Evolutionary conservation across 1,140 invertebrate genomes (phyloP).

Genomic region (Hyposmocoma kahamanoa): DNA sequence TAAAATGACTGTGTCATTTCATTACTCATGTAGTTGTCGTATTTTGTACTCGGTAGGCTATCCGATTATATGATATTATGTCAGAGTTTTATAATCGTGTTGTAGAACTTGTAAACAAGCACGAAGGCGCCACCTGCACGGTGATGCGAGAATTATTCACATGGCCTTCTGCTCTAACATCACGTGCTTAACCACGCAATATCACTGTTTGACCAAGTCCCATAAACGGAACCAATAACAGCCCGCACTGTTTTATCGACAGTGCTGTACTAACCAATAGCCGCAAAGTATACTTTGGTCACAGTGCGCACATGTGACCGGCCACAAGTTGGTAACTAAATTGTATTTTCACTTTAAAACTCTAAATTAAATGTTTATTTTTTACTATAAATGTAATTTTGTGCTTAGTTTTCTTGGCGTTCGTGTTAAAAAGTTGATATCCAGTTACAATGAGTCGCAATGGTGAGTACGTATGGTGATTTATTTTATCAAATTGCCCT

Average conservation of each 20-base stretch:
- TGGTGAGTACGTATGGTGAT: slow-evolving; percentile 35
- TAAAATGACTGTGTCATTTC: background rate
- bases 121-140: slow-evolving; percentile 39
- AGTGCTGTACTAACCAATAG: slow-evolving; percentile 32
- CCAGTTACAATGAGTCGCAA: slow-evolving; percentile 37
- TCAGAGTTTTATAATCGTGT: slow-evolving; percentile 23
- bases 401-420: too few relatives aligned
- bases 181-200: slow-evolving; percentile 35
- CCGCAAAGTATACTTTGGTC: slow-evolving; percentile 24
- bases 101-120: slow-evolving; percentile 42
- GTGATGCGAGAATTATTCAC: slow-evolving; percentile 7
- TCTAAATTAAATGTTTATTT: too few relatives aligned
- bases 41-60: slow-evolving; percentile 8
- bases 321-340: too few relatives aligned
- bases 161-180: slow-evolving; percentile 33
- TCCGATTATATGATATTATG: slow-evolving; percentile 53
- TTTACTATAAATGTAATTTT: too few relatives aligned
- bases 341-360: too few relatives aligned
- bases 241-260: slow-evolving; percentile 29
- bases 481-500: too few relatives aligned
- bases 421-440: background rate
- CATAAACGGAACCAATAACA: slow-evolving; percentile 27
- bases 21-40: slow-evolving; percentile 30
- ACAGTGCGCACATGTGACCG: slow-evolving; percentile 56
- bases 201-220: slow-evolving; percentile 41